These are phyloP conservation scores for Lysandra bellargus DNA, from an alignment of 2,888 invertebrate genomes.

Conservation along the genomic window DNA sequence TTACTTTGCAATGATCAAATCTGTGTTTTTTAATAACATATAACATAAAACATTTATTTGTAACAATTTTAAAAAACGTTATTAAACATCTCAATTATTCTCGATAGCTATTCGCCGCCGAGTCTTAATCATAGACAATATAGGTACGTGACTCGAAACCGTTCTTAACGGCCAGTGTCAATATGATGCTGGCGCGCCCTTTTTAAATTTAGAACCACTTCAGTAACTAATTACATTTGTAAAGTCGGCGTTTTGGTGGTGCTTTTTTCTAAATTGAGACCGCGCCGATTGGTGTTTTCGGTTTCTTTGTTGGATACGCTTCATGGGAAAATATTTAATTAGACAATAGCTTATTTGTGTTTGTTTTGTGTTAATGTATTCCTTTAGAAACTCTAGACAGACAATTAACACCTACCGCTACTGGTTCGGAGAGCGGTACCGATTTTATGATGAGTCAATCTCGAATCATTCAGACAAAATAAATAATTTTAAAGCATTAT, in stretches of 20 bases:
- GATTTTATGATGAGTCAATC: slow-evolving; percentile 72
- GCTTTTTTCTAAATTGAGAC: slow-evolving; percentile 55
- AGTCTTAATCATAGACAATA: slow-evolving; percentile 65
- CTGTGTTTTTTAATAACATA: not conserved
- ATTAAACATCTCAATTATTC: slow-evolving; percentile 65
- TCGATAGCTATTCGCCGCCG: slow-evolving; percentile 41
- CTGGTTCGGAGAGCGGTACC: slow-evolving; percentile 56
- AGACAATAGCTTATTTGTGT: slow-evolving; percentile 79
- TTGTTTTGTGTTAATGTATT: slow-evolving; percentile 78
- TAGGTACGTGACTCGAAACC: slow-evolving; percentile 63
- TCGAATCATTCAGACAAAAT: slow-evolving; percentile 42
- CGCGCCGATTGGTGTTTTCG: slow-evolving; percentile 55
- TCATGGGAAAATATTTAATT: slow-evolving; percentile 80
- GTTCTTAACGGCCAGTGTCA: slow-evolving; percentile 63
- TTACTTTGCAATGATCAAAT: too few relatives aligned
- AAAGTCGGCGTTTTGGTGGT: slow-evolving; percentile 64
- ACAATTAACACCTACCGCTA: slow-evolving; percentile 64
- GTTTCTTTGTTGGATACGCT: slow-evolving; percentile 63
- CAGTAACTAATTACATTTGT: slow-evolving; percentile 48
- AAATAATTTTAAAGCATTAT: slow-evolving; percentile 38
- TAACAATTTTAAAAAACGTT: too few relatives aligned
- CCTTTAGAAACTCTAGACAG: slow-evolving; percentile 43
- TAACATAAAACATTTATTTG: not conserved
- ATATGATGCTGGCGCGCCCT: slow-evolving; percentile 61
- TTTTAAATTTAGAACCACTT: slow-evolving; percentile 58